phyloP scores from a whole-genome alignment of 1,140 invertebrate species.

The Tetragnatha versicolor region DNA sequence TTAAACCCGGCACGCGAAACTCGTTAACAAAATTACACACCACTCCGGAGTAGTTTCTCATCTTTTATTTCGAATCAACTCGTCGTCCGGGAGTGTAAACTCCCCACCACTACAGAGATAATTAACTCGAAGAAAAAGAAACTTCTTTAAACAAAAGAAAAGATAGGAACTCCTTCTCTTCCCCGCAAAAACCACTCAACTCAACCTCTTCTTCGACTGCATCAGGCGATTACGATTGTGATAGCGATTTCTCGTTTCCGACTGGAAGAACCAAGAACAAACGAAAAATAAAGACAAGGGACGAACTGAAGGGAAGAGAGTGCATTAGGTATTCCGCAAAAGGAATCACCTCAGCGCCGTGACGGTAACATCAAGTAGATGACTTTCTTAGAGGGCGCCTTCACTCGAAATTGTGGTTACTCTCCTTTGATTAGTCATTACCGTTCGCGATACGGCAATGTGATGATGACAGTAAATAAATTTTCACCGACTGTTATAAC shows the following conservation, averaged over 20 bases:
- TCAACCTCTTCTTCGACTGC: constrained; percentile 21
- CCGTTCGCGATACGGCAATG: constrained; percentile 23
- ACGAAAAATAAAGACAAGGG: constrained; percentile 18
- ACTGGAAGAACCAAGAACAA: constrained; percentile 5
- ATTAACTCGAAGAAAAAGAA: not conserved
- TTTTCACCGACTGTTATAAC: constrained; percentile 42
- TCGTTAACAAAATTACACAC: no score
- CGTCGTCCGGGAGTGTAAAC: no score
- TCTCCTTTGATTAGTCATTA: constrained; percentile 49
- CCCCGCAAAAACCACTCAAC: constrained; percentile 24
- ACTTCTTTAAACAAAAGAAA: not conserved
- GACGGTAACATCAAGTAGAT: constrained; percentile 50
- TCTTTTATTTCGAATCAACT: no score
- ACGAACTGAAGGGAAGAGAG: constrained; percentile 2
- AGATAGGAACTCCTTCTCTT: not conserved
- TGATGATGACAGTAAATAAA: constrained; percentile 51
- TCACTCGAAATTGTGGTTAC: constrained; percentile 48
- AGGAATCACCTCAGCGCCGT: constrained; percentile 11
- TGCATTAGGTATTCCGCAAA: constrained; percentile 38
- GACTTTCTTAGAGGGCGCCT: constrained; percentile 34
- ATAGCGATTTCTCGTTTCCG: constrained; percentile 40
- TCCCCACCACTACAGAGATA: not conserved
- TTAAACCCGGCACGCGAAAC: no score
- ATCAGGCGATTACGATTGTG: constrained; percentile 45
- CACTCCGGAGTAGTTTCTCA: no score